A percentile compares a stretch with the other conserved stretches of the same genome.
Evolutionary conservation across 2,888 invertebrate species (phyloP).

Genomic region (Agrilus mali): DNA sequence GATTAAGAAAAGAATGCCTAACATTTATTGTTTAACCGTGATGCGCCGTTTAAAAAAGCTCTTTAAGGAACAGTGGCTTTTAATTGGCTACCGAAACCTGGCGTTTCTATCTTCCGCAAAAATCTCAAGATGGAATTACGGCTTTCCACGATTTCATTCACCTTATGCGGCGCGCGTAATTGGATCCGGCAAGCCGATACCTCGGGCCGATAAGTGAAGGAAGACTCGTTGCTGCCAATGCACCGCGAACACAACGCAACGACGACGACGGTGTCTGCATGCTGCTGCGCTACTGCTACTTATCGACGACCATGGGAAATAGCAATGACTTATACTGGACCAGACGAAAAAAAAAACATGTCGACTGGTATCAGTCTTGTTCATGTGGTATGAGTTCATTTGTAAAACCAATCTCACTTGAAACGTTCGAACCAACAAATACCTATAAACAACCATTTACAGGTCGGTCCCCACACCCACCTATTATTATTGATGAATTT

Average conservation of each 20-base stretch:
- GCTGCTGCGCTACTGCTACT: slow-evolving; percentile 14
- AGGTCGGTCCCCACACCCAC: too few species aligned
- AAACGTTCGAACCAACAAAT: too few species aligned
- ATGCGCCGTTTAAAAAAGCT: too few species aligned
- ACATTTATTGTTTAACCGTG: too few species aligned
- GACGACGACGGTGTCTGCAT: too few species aligned
- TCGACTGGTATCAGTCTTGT: not conserved
- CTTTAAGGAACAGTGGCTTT: slow-evolving; percentile 11
- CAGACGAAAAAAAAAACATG: not conserved
- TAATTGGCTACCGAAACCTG: slow-evolving; percentile 31
- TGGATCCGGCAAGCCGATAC: slow-evolving; percentile 35
- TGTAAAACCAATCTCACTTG: too few species aligned
- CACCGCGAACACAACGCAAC: too few species aligned
- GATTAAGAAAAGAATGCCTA: too few species aligned
- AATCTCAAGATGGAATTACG: slow-evolving; percentile 21
- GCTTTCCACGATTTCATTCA: slow-evolving; percentile 34
- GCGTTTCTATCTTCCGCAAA: slow-evolving; percentile 28
- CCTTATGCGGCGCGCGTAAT: slow-evolving; percentile 35
- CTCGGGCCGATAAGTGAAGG: slow-evolving; percentile 28
- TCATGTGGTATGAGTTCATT: not conserved
- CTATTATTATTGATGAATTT: too few species aligned
- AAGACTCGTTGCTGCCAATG: slow-evolving; percentile 14
- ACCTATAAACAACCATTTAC: too few species aligned
- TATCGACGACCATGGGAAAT: slow-evolving; percentile 34
- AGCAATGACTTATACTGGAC: slow-evolving; percentile 2